These are phyloP conservation scores for Seira ritae DNA, from an alignment of 2,888 invertebrate species.

Conservation along the genomic window DNA sequence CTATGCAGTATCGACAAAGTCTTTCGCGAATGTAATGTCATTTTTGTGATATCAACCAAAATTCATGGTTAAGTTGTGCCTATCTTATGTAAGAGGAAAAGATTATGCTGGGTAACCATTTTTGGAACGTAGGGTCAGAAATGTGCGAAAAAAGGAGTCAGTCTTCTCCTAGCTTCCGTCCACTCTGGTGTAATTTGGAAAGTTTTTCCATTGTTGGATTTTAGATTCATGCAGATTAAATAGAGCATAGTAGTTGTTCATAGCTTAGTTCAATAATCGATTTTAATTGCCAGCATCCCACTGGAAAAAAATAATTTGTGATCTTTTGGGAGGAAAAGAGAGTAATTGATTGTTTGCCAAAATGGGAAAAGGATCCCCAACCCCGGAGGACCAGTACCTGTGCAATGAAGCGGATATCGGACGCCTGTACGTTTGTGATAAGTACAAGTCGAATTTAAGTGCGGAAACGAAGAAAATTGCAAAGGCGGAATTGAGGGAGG, in stretches of 20 bases:
- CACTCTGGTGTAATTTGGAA: conserved; percentile 1
- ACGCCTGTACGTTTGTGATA: conserved; percentile 77
- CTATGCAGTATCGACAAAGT: too few relatives aligned
- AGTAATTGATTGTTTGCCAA: conserved; percentile 23
- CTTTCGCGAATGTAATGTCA: too few relatives aligned
- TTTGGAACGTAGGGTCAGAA: conserved; percentile 10
- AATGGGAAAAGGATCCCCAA: conserved; percentile 72
- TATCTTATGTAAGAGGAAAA: conserved; percentile 1
- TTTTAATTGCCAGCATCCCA: not conserved
- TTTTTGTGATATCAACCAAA: too few relatives aligned
- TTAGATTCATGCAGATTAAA: not conserved
- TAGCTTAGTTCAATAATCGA: not conserved
- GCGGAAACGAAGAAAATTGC: conserved; percentile 77
- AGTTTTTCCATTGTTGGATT: not conserved
- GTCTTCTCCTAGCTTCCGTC: conserved; percentile 9
- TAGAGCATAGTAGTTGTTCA: not conserved
- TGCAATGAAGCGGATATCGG: conserved; percentile 48
- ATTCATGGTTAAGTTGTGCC: conserved; percentile 1
- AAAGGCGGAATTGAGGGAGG: conserved; percentile 83
- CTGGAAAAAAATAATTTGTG: not conserved
- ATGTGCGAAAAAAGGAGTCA: conserved; percentile 6
- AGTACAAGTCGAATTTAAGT: conserved; percentile 81
- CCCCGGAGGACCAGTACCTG: conserved; percentile 64
- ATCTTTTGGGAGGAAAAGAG: not conserved
- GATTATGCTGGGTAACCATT: not conserved